These are phyloP conservation scores for Kryptopterus vitreolus DNA, from an alignment of 2,797 vertebrate genomes.

Conservation along the genomic window DNA sequence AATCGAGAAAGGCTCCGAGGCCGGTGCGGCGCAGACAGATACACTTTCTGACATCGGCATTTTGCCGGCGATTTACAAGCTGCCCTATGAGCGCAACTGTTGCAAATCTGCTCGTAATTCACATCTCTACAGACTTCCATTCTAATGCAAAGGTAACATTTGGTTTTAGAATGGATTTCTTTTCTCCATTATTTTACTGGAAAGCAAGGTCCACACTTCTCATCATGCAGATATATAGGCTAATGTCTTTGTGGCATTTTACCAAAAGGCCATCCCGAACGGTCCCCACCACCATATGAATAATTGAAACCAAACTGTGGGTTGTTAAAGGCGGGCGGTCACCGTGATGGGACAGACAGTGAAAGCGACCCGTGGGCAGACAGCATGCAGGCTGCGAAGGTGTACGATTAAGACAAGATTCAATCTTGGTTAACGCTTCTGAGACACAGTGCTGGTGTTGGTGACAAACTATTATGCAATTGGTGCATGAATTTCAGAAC, in stretches of 20 bases:
- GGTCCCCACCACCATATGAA: conserved; percentile 65
- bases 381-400: conserved; percentile 21
- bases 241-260: conserved; percentile 78
- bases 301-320: conserved; percentile 70
- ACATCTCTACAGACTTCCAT: conserved; percentile 63
- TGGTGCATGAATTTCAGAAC: background rate
- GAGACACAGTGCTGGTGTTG: background rate
- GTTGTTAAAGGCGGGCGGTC: conserved; percentile 55
- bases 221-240: conserved; percentile 76
- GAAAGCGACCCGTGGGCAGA: conserved; percentile 38
- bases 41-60: conserved; percentile 53
- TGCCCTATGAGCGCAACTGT: conserved; percentile 58
- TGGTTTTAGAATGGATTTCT: conserved; percentile 75
- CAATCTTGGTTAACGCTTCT: background rate
- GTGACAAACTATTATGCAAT: background rate
- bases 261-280: conserved; percentile 73
- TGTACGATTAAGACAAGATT: conserved; percentile 27
- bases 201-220: conserved; percentile 61
- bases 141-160: conserved; percentile 82
- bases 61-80: conserved; percentile 53
- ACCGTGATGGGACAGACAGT: conserved; percentile 37
- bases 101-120: conserved; percentile 62
- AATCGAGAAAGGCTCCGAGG: conserved; percentile 20
- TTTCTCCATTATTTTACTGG: conserved; percentile 71
- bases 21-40: conserved; percentile 24